phyloP scores from a whole-genome alignment of 1,140 invertebrate genomes.

The Camponotus vicinus region DNA sequence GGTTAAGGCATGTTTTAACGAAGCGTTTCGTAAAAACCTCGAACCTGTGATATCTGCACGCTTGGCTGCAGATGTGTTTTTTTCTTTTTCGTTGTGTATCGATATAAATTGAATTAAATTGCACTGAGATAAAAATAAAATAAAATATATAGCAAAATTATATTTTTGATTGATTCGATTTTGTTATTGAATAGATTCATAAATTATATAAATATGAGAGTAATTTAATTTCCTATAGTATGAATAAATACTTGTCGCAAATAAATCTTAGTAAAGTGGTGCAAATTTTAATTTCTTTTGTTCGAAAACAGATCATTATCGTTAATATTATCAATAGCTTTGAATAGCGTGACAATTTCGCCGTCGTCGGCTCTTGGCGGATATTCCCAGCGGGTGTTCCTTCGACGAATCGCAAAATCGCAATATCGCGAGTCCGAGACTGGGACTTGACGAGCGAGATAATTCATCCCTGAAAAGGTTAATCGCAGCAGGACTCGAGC shows the following conservation, averaged over 20 bases:
- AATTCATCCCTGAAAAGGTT: conserved; percentile 78
- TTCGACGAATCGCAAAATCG: conserved; percentile 69
- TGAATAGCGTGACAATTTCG: conserved; percentile 39
- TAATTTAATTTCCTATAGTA: background rate
- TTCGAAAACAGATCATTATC: background rate
- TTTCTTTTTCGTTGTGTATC: background rate
- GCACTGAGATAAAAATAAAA: background rate
- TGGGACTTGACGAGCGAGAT: conserved; percentile 72
- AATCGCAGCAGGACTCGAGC: conserved; percentile 75
- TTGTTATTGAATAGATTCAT: background rate
- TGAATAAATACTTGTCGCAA: background rate
- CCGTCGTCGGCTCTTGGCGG: conserved; percentile 47
- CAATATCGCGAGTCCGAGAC: conserved; percentile 61
- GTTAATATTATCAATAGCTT: background rate
- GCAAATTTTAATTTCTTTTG: background rate
- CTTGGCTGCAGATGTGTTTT: conserved; percentile 33
- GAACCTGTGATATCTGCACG: conserved; percentile 58
- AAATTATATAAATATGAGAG: background rate
- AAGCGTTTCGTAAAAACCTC: conserved; percentile 63
- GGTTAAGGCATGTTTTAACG: conserved; percentile 66
- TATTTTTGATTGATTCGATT: background rate
- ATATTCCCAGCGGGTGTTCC: conserved; percentile 67
- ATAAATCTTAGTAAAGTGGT: background rate
- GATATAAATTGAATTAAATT: conserved; percentile 18
- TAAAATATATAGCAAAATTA: background rate